Percentiles rank a stretch among this genome's conserved stretches.
phyloP scores from a whole-genome alignment of 2,797 vertebrate species.

The Odontamblyopus rebecca region DNA sequence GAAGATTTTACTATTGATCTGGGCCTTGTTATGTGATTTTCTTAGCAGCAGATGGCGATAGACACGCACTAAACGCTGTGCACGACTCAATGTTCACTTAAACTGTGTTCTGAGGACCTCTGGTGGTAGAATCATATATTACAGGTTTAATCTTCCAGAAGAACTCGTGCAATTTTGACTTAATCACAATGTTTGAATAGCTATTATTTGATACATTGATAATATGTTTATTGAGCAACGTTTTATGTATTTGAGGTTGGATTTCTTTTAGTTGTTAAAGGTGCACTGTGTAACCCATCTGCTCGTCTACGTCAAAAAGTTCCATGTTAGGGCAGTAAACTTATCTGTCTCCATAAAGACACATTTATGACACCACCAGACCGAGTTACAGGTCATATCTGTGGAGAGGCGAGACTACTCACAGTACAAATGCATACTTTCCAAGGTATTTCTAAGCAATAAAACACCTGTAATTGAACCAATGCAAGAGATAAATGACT shows the following conservation, averaged over 20 bases:
- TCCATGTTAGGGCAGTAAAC: too few species aligned
- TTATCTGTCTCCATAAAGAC: too few species aligned
- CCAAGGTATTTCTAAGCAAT: too few species aligned
- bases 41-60: slow-evolving; percentile 5
- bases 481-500: too few species aligned
- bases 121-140: neutral
- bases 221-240: neutral
- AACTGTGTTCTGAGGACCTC: slow-evolving; percentile 1
- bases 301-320: too few species aligned
- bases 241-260: neutral
- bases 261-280: neutral
- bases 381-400: too few species aligned
- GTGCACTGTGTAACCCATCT: too few species aligned
- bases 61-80: neutral
- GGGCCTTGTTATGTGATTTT: neutral
- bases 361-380: too few species aligned
- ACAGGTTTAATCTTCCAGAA: neutral
- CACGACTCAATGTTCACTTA: neutral
- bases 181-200: neutral
- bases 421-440: too few species aligned
- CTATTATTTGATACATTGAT: neutral
- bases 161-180: neutral
- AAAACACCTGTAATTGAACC: too few species aligned
- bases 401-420: too few species aligned
- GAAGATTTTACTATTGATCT: slow-evolving; percentile 18